A percentile compares a stretch with the other conserved stretches of the same genome.
Evolutionary conservation across 2,113 vertebrate genomes (phyloP).

Genomic region (Falcunculus frontatus): DNA sequence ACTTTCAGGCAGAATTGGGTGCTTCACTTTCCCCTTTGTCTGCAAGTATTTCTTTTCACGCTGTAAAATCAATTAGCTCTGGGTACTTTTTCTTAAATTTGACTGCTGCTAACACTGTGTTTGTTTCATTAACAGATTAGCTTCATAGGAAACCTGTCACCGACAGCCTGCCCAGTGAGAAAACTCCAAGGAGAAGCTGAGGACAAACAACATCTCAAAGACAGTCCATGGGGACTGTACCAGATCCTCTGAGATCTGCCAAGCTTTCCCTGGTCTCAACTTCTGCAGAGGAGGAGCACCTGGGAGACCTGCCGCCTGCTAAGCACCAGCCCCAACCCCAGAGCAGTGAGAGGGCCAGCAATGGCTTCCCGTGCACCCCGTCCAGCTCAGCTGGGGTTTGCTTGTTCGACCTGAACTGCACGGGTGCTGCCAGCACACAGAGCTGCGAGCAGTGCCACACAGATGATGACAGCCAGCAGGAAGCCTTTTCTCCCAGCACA

Average conservation of each 20-base stretch:
- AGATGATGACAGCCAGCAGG: background rate
- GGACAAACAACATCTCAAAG: background rate
- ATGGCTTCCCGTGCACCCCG: constrained; percentile 4
- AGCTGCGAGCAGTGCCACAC: background rate
- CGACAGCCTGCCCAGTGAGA: background rate
- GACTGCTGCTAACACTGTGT: constrained; percentile 23
- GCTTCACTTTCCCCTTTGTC: background rate
- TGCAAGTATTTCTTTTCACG: background rate
- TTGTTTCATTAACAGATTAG: constrained; percentile 62
- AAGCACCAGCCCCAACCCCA: constrained; percentile 51
- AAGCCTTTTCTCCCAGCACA: background rate
- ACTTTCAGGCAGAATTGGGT: background rate
- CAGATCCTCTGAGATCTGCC: constrained; percentile 84
- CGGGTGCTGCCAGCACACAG: background rate
- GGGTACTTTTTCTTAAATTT: background rate
- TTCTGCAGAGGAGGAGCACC: constrained; percentile 68
- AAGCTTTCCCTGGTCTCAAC: constrained; percentile 77
- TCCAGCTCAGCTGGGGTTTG: constrained; percentile 22
- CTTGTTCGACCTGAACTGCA: background rate
- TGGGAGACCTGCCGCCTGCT: constrained; percentile 68
- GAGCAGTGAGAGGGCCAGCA: constrained; percentile 55
- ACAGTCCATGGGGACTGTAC: constrained; percentile 84
- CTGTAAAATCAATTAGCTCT: background rate
- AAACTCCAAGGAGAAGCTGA: background rate
- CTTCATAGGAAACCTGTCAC: background rate